Percentiles rank a stretch among this genome's conserved stretches.
Evolutionary conservation across 2,888 invertebrate genomes (phyloP).

Genomic region (Lordiphosa andalusiaca): DNA sequence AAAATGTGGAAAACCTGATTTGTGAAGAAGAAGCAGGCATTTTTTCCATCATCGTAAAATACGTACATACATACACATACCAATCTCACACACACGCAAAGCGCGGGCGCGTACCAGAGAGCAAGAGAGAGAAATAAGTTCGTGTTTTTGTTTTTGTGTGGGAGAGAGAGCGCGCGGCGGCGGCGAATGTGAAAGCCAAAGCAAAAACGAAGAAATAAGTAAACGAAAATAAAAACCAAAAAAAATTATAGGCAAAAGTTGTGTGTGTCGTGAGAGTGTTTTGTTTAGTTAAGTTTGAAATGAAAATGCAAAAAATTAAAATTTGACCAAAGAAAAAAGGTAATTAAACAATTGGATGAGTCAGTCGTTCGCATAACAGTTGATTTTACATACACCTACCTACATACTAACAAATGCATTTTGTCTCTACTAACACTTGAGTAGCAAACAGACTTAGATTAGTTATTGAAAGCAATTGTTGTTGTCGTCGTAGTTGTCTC

Average conservation of each 20-base stretch:
- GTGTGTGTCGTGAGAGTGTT: conserved; percentile 3
- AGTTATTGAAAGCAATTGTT: no score
- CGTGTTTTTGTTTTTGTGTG: conserved; percentile 45
- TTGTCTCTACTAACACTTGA: no score
- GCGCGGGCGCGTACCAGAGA: conserved; percentile 60
- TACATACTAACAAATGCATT: no score
- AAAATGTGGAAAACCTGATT: conserved; percentile 70
- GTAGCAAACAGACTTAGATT: no score
- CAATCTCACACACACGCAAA: conserved; percentile 29
- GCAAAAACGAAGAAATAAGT: conserved; percentile 74
- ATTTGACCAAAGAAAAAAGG: conserved; percentile 32
- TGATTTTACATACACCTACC: no score
- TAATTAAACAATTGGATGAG: conserved; percentile 55
- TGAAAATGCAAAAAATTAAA: no score
- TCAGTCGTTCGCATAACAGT: conserved; percentile 18
- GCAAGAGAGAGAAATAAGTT: conserved; percentile 29
- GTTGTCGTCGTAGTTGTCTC: not conserved
- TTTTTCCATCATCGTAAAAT: conserved; percentile 64
- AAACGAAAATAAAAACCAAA: conserved; percentile 74
- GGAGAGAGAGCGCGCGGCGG: conserved; percentile 39
- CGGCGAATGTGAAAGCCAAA: conserved; percentile 71
- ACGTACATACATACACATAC: conserved; percentile 54
- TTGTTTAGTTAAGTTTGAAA: no score
- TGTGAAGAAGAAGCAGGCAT: conserved; percentile 64
- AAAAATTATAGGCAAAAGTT: conserved; percentile 26